phyloP scores from a whole-genome alignment of 2,797 vertebrate species.

The Sarcoramphus papa region DNA sequence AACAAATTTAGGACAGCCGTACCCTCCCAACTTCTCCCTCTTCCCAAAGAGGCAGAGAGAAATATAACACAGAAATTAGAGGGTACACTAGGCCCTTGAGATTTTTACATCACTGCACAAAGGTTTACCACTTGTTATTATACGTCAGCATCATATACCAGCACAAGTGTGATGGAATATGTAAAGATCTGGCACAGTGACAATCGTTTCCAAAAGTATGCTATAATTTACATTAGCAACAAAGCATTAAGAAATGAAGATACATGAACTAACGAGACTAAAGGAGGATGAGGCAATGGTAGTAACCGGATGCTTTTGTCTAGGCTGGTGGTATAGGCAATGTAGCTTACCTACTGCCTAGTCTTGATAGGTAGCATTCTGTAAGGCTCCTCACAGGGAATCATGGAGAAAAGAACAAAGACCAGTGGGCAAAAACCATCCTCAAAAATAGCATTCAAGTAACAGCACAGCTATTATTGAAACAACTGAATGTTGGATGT shows the following conservation, averaged over 20 bases:
- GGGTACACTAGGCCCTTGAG: neutral
- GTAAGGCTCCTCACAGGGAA: constrained; percentile 7
- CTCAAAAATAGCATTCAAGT: neutral
- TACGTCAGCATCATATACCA: neutral
- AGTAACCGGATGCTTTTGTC: neutral
- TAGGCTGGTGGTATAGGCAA: neutral
- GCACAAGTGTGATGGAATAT: neutral
- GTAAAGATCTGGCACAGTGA: neutral
- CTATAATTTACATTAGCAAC: neutral
- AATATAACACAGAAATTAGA: neutral
- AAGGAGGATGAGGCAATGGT: neutral
- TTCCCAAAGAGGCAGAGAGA: neutral
- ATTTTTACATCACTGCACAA: neutral
- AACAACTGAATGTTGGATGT: neutral
- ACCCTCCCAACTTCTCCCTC: neutral
- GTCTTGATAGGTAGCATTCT: constrained; percentile 21
- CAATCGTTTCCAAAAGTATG: neutral
- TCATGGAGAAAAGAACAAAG: neutral
- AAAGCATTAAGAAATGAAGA: neutral
- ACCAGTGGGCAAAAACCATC: neutral
- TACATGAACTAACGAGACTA: neutral
- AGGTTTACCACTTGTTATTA: neutral
- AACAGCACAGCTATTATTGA: neutral
- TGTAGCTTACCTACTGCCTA: neutral
- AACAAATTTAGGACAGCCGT: neutral